Conservation (phyloP, 2,888 invertebrate species). For the Philopedon plagiatum region DNA sequence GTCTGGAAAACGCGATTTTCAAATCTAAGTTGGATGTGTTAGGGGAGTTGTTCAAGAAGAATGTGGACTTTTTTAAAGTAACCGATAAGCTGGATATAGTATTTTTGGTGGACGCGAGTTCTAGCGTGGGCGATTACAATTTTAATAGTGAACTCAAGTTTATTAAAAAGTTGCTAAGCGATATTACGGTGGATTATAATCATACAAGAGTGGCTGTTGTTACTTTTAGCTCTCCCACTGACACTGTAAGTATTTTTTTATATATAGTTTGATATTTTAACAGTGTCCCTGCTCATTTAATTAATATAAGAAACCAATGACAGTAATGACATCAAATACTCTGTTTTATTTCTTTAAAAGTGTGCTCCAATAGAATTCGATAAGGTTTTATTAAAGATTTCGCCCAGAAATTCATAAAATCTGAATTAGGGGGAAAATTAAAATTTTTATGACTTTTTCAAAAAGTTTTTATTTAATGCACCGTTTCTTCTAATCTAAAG, state of each 20-base stretch:
- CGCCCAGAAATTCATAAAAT: too few species aligned
- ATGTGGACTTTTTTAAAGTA: constrained; percentile 70
- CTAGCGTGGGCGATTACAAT: constrained; percentile 77
- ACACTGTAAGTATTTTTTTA: constrained; percentile 69
- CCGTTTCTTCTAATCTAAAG: too few species aligned
- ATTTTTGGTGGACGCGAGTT: constrained; percentile 80
- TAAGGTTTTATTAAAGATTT: too few species aligned
- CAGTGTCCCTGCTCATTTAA: too few species aligned
- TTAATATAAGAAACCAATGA: too few species aligned
- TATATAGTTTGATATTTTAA: neutral
- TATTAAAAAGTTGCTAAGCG: constrained; percentile 77
- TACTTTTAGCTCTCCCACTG: constrained; percentile 75
- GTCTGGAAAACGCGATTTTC: constrained; percentile 65
- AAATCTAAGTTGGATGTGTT: constrained; percentile 72
- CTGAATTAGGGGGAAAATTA: too few species aligned
- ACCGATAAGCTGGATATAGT: constrained; percentile 72
- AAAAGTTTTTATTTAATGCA: too few species aligned
- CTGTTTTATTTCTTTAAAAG: too few species aligned
- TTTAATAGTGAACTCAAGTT: constrained; percentile 79
- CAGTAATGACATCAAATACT: too few species aligned
- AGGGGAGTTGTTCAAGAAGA: constrained; percentile 72
- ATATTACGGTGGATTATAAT: constrained; percentile 76
- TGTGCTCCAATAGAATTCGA: too few species aligned
- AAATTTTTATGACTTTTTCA: too few species aligned
- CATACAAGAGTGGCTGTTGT: constrained; percentile 77